Base-by-base conservation (phyloP, 2,113 vertebrate genomes). In the Tringa solitaria region DNA sequence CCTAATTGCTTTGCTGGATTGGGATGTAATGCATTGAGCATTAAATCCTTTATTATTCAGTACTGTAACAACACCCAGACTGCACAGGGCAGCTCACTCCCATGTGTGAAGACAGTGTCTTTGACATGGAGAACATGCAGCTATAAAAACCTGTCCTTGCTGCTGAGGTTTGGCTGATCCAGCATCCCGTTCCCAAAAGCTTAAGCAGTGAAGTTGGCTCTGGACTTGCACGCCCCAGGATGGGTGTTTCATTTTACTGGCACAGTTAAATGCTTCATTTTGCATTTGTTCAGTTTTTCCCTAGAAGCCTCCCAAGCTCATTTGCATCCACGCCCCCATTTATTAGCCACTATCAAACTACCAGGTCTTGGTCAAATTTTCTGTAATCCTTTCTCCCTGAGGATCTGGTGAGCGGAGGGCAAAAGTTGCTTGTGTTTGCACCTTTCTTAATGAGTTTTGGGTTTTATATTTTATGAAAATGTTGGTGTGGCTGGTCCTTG, bases 61-160 rank as follows among this genome's bases (percentile, higher is more conserved):
- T 32, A 1, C 86, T 61, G 45, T 41, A 33, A 37, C 43, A 43
- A 69, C 80, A 26, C 63, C 48, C 57, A 7, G 30, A 6, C 5
- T 41, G 80, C n/a, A 10, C 16, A 2, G 67, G 56, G 74, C 68
- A 28, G 60, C 80, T 75, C 50, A 1, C 16, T 20, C 51, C 53
- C 8, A 0, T 3, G 17, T 7, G 60, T 43, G 35, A 24, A 11
- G 37, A 14, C 1, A 1, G 10, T 8, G 21, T 13, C 54, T 51
- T 27, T 28, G 54, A 50, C 54, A 7, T 8, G 48, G 28, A 37
- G 45, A 65, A 27, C 27, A 5, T 2, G 45, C n/a, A 30, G 70
- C 59, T 50, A 6, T 12, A n/a, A 76, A 54, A 54, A 27, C 46
- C 63, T 14, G 14, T 37, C 57, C 90, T 59, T 37, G 35, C 77